Conservation (phyloP, 2,797 vertebrate genomes). For the Syngnathus acus region DNA sequence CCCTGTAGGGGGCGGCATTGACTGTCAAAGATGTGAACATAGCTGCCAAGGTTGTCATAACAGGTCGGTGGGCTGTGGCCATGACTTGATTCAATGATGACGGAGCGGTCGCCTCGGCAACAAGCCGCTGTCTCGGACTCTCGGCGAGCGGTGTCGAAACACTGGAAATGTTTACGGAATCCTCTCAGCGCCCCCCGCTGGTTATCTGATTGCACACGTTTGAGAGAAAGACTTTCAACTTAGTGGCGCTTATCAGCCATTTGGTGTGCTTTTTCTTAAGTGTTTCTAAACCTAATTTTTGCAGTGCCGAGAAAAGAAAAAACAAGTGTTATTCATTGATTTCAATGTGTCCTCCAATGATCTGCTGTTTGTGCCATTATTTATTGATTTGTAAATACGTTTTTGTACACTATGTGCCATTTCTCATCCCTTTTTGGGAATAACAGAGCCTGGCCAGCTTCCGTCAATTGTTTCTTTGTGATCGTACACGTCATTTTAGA, state of each 20-base stretch:
- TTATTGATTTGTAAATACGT: conserved; percentile 36
- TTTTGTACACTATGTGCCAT: conserved; percentile 28
- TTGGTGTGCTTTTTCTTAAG: not conserved
- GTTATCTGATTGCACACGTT: not conserved
- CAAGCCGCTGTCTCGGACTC: not conserved
- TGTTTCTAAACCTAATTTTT: not conserved
- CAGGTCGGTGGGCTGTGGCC: not conserved
- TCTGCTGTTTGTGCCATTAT: conserved; percentile 24
- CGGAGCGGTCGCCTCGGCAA: not conserved
- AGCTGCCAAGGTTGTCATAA: not conserved
- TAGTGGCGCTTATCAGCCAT: not conserved
- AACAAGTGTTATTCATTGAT: conserved; percentile 24
- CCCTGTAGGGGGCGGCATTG: not conserved
- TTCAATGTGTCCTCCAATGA: conserved; percentile 12
- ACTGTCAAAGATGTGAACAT: not conserved
- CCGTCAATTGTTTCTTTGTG: conserved; percentile 15
- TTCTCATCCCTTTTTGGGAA: conserved; percentile 5
- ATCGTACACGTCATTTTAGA: not conserved
- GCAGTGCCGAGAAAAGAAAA: not conserved
- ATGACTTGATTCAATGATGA: not conserved
- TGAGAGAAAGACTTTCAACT: not conserved
- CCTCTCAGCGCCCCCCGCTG: not conserved
- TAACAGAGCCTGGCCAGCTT: not conserved
- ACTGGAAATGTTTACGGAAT: conserved; percentile 1
- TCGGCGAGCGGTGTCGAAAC: not conserved